phyloP scores from a whole-genome alignment of 2,888 invertebrate genomes.

The Neoscelio sp. region DNA sequence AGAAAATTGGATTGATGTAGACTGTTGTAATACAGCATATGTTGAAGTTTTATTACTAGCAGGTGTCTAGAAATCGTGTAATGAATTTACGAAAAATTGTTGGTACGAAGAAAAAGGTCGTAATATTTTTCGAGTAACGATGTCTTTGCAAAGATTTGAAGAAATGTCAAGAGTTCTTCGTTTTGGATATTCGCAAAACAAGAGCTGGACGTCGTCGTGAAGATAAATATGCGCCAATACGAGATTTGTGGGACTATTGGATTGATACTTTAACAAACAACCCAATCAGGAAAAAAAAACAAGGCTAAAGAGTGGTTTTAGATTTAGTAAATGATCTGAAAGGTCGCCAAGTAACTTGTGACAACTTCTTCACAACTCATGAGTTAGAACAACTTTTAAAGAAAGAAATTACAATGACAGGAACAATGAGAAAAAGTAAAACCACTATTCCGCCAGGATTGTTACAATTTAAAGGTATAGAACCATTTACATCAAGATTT shows the following conservation, averaged over 20 bases:
- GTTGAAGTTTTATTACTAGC: no score
- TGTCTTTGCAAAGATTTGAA: not conserved
- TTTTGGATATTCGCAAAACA: not conserved
- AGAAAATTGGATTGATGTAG: not conserved
- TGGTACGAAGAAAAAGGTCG: conserved; percentile 1
- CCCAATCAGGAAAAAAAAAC: not conserved
- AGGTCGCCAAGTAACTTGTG: conserved; percentile 7
- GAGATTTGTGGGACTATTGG: no score
- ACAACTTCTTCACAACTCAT: conserved; percentile 6
- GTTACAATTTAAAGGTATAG: not conserved
- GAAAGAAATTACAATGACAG: conserved; percentile 4
- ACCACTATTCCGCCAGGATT: conserved; percentile 2
- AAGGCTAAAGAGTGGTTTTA: conserved; percentile 1
- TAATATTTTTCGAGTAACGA: conserved; percentile 8
- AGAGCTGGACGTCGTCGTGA: no score
- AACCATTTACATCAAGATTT: not conserved
- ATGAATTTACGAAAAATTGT: not conserved
- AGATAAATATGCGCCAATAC: no score
- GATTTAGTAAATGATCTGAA: not conserved
- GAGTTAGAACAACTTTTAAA: conserved; percentile 14
- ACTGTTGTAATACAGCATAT: not conserved
- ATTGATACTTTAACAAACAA: no score
- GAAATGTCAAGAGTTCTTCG: not conserved
- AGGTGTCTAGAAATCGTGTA: not conserved
- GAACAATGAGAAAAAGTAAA: conserved; percentile 6